Evolutionary conservation across 2,888 invertebrate genomes (phyloP).

Genomic region (Ernsta delagoae): DNA sequence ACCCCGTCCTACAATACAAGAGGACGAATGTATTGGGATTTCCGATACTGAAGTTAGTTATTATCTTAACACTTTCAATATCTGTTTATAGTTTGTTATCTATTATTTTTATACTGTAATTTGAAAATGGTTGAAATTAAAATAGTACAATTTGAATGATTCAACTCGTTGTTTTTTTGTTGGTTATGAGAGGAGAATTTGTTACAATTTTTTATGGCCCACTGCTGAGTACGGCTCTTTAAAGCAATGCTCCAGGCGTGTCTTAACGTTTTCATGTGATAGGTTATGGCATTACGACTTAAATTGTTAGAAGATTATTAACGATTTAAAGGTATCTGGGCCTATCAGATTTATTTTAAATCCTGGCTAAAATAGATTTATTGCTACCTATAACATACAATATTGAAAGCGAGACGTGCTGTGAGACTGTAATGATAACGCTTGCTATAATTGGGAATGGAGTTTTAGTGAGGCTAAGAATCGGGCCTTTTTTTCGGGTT

Average conservation of each 20-base stretch:
- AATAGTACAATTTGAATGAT: constrained; percentile 1
- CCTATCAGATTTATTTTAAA: not conserved
- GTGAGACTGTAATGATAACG: too few species aligned
- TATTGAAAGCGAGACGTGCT: too few species aligned
- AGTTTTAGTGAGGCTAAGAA: not conserved
- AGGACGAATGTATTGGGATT: not conserved
- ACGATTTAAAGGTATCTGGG: not conserved
- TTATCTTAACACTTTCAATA: not conserved
- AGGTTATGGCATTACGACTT: not conserved
- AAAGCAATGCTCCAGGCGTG: constrained; percentile 12
- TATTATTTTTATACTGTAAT: constrained; percentile 2
- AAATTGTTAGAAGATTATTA: not conserved
- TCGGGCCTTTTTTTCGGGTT: not conserved
- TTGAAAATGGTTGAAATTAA: constrained; percentile 1
- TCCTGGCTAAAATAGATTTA: too few species aligned
- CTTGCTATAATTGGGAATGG: not conserved
- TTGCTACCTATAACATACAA: too few species aligned
- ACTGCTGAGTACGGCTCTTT: constrained; percentile 11
- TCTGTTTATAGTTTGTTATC: not conserved
- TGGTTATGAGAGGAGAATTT: not conserved
- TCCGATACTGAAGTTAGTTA: not conserved
- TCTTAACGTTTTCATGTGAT: not conserved
- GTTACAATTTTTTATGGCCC: constrained; percentile 8
- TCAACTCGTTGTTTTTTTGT: constrained; percentile 8
- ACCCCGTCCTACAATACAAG: not conserved